These are phyloP conservation scores for Trogon melanurus DNA, from an alignment of 2,113 vertebrate species.

Conservation along the genomic window DNA sequence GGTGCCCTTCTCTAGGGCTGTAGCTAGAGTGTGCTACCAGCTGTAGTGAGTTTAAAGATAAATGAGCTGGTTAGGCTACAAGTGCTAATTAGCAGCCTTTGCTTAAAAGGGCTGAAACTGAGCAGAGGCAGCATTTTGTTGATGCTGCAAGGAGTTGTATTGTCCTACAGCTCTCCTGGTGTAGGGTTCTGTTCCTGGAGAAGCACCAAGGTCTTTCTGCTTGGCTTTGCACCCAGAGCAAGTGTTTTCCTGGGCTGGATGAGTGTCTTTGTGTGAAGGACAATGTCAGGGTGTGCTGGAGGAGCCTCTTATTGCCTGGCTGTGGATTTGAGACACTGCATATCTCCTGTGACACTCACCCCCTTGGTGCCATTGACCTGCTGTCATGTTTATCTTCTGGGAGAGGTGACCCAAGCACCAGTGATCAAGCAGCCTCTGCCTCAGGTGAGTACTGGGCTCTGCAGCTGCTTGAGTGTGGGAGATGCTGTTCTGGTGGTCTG, in stretches of 20 bases:
- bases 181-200: background rate
- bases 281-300: too few relatives aligned
- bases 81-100: background rate
- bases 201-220: background rate
- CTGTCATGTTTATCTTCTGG: background rate
- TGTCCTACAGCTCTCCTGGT: too few relatives aligned
- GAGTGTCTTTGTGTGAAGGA: fast-evolving
- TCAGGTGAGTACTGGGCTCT: background rate
- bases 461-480: fast-evolving
- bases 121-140: fast-evolving
- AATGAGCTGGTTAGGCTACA: background rate
- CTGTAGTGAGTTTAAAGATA: background rate
- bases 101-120: background rate
- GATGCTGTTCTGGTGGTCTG: background rate
- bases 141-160: background rate
- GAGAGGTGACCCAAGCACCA: background rate
- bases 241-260: background rate
- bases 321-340: fast-evolving
- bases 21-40: background rate
- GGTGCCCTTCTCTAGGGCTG: background rate
- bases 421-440: background rate
- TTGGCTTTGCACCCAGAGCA: too few relatives aligned
- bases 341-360: background rate
- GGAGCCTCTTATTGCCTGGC: background rate
- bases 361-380: fast-evolving